Evolutionary conservation across 1,140 invertebrate genomes (phyloP), one percentile per base, ranked within the genome.

Genomic region (Dendrolimus kikuchii): DNA sequence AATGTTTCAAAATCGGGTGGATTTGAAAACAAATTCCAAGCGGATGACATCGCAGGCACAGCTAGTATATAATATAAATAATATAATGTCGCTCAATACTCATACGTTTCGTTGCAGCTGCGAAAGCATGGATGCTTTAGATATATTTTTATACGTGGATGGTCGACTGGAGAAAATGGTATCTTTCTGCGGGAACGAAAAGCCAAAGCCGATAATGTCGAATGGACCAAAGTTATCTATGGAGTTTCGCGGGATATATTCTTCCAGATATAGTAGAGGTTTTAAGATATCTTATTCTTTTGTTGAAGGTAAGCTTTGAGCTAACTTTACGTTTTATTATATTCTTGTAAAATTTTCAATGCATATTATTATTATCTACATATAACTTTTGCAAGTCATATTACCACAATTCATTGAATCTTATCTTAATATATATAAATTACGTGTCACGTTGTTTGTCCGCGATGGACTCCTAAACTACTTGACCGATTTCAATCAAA

Each of bases 241-340:
- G 5, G 93, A 96, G 81, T 96, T 97, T 76, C 88, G 92, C 9
- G 95, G 94, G 37, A 77, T 92, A 46, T 87, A 89, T 55, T 91
- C 92, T 44, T 92, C 93, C 9, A 87, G 92, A 74, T 88, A 91
- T 68, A 89, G 92, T 55, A 90, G 91, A 68, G 96, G 96, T 38
- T 98, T 98, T 86, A 93, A 94, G 73, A 95, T 95, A 45, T 91
- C 91, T 8, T 98, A 95, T 80, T 91, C 89, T 64, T 98, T 97
- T 86, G 92, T 93, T 7, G 94, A 95, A 90, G 95, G 96, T 97
- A 89, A 92, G 91, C 90, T 52, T 59, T 38, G 9, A 8, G 4
- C 9, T 5, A 46, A 46, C 6, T 55, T 49, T 49, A 55, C 53
- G 23, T 39, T 40, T 55, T 60, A 57, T 54, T 39, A 55, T 38